These are phyloP conservation scores for Gnathonemus echidnorhynchus DNA, from an alignment of 2,113 vertebrate species.

Conservation along the genomic window DNA sequence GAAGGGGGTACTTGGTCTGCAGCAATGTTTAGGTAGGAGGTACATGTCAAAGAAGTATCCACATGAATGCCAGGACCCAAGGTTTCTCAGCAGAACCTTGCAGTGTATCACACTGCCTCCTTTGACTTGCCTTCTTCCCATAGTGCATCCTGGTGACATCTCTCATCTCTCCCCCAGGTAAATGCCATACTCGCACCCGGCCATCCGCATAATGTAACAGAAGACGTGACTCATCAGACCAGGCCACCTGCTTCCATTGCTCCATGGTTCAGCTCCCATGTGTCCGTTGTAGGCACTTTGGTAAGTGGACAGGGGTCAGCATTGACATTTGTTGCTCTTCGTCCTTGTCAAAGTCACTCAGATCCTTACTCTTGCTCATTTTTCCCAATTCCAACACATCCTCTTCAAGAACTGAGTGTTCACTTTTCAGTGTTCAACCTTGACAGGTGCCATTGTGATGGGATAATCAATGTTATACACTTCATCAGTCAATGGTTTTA, in stretches of 20 bases:
- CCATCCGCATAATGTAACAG: neutral
- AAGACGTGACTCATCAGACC: neutral
- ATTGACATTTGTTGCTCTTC: neutral
- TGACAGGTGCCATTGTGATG: neutral
- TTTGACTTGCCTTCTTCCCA: neutral
- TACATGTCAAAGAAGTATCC: neutral
- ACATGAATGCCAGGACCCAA: neutral
- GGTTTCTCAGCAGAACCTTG: neutral
- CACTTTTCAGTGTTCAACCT: neutral
- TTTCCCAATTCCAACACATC: neutral
- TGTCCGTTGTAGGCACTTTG: neutral
- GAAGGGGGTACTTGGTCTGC: no score
- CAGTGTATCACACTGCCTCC: neutral
- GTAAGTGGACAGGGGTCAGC: neutral
- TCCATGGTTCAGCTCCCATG: neutral
- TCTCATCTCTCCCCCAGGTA: neutral
- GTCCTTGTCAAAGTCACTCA: neutral
- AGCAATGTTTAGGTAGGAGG: no score
- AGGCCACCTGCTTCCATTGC: neutral
- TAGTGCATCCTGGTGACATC: neutral
- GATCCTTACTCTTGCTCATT: neutral
- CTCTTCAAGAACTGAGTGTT: neutral
- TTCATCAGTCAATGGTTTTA: neutral
- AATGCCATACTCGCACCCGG: neutral
- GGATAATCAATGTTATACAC: neutral